Evolutionary conservation across 2,797 vertebrate genomes (phyloP), one percentile per base, ranked within the genome.

Genomic region (Sylvilagus floridanus): DNA sequence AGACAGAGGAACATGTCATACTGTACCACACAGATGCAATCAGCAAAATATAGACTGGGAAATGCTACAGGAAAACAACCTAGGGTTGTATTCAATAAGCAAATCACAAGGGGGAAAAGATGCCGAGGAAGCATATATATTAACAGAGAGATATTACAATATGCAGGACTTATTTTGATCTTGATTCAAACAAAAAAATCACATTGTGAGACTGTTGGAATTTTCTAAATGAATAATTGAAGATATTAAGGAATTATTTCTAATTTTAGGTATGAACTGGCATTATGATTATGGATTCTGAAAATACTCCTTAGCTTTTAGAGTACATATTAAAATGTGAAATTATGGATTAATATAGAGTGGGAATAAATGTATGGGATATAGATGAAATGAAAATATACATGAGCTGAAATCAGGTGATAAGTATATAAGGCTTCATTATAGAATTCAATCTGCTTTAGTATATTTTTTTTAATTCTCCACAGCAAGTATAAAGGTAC

Each of bases 151-250:
- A 19, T 69, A 28, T 81, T 60, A 88, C 7, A 52, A 77, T 19
- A 16, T 26, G 5, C 57, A 7, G 30, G 37, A 69, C 12, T 83
- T 75, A 84, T 63, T 16, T n/a, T 54, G 21, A 82, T 68, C 11
- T 12, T 93, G 22, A 57, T 85, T 85, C 87, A 82, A 94, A 88
- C 72, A 42, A 72, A 60, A 92, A 79, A 50, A 42, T 32, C 24
- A 71, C 19, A 37, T 72, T 79, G 57, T 78, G 35, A 93, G 54
- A 32, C 65, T 57, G 65, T 16, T 79, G 13, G 42, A 87, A 65
- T 89, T 75, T 71, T 96, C 9, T 84, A 84, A 57, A 91, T 32
- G 4, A 13, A 52, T 62, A 87, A 37, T 10, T 91, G 19, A 37
- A 66, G 42, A 83, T 47, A 94, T 81, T 57, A 37, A 91, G 42